A percentile compares a stretch with the other conserved stretches of the same genome.
Evolutionary conservation across 2,888 invertebrate genomes (phyloP).

Genomic region (Drosophila acutilabella): DNA sequence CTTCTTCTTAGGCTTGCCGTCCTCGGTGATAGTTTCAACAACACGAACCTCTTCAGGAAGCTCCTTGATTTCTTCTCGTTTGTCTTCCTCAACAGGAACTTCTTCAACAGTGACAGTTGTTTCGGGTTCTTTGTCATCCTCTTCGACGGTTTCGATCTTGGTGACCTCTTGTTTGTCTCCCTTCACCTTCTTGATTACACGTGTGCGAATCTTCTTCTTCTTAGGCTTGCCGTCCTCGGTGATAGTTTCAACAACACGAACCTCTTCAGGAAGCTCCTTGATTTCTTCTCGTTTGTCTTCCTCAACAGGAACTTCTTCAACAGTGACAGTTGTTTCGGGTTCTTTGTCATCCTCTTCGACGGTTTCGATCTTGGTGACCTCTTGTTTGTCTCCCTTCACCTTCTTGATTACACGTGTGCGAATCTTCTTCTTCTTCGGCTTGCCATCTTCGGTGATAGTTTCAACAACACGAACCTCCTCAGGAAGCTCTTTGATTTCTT

Average conservation of each 20-base stretch:
- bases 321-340: slow-evolving; percentile 59
- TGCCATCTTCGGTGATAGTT: slow-evolving; percentile 52
- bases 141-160: slow-evolving; percentile 50
- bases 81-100: slow-evolving; percentile 20
- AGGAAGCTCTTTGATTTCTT: slow-evolving; percentile 49
- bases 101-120: slow-evolving; percentile 46
- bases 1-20: slow-evolving; percentile 60
- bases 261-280: slow-evolving; percentile 51
- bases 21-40: slow-evolving; percentile 55
- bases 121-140: slow-evolving; percentile 47
- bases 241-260: slow-evolving; percentile 37
- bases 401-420: slow-evolving; percentile 65
- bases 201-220: slow-evolving; percentile 52
- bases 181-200: slow-evolving; percentile 49
- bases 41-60: slow-evolving; percentile 50
- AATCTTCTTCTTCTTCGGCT: slow-evolving; percentile 60
- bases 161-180: slow-evolving; percentile 50
- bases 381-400: slow-evolving; percentile 63
- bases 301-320: slow-evolving; percentile 38
- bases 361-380: slow-evolving; percentile 66
- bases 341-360: slow-evolving; percentile 63
- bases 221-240: slow-evolving; percentile 45
- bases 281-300: slow-evolving; percentile 20
- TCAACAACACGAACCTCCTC: slow-evolving; percentile 59
- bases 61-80: slow-evolving; percentile 33